Conservation (phyloP, 2,888 invertebrate species). For the Gastrophysa polygoni region DNA sequence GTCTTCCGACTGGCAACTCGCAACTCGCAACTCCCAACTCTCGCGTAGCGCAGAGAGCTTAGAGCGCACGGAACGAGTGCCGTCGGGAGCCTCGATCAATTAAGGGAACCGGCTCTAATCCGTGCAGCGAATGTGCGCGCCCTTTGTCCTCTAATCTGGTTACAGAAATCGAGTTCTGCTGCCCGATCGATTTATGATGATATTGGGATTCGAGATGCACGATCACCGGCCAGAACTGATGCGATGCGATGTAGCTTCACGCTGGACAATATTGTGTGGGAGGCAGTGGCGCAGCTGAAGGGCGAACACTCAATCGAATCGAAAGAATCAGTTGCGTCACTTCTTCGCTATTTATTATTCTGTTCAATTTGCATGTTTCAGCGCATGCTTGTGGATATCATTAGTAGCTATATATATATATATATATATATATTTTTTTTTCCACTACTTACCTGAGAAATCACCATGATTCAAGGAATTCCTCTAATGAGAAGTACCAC, state of each 20-base stretch:
- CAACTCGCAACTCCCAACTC: neutral
- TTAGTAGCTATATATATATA: too few species aligned
- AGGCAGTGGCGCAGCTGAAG: neutral
- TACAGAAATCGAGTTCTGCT: conserved; percentile 48
- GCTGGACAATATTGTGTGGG: neutral
- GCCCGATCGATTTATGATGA: conserved; percentile 38
- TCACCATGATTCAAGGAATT: too few species aligned
- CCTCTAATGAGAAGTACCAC: too few species aligned
- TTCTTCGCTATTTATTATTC: too few species aligned
- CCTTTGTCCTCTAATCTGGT: conserved; percentile 53
- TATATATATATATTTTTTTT: too few species aligned
- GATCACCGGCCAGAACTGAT: conserved; percentile 28
- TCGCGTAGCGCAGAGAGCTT: conserved; percentile 1
- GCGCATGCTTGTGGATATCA: too few species aligned
- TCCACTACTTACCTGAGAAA: too few species aligned
- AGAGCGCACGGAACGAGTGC: conserved; percentile 22
- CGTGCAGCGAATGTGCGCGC: conserved; percentile 34
- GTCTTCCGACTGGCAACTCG: conserved; percentile 2
- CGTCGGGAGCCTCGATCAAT: conserved; percentile 35
- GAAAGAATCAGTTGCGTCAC: too few species aligned
- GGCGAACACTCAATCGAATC: too few species aligned
- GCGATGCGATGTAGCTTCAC: neutral
- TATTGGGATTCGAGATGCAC: conserved; percentile 21
- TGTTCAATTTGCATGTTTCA: too few species aligned
- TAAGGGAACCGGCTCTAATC: conserved; percentile 37